Base-by-base conservation (phyloP, 2,113 vertebrate species). In the Loxodonta africana region DNA sequence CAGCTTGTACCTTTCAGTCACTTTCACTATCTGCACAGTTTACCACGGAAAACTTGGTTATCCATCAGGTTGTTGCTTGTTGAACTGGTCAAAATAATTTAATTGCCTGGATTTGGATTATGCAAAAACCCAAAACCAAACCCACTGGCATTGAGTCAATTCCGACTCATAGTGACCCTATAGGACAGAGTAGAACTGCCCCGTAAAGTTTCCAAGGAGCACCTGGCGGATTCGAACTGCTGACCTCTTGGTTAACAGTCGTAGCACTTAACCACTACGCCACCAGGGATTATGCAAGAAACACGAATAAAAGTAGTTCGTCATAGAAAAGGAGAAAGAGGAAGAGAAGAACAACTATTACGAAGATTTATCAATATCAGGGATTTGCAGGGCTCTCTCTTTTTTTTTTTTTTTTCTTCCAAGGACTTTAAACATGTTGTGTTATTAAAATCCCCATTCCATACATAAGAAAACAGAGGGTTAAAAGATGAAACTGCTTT, bases 41-140 rank as follows among this genome's bases (percentile, higher is more conserved):
- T n/a, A 44, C 51, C 0, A 10, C 37, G 12, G 51, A 74, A 30
- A 78, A 63, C 71, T 80, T 69, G 11, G 28, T 83, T 80, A 44
- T n/a, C 28, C 33, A 60, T 88, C n/a, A 73, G 41, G 57, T 83
- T 26, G 51, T 17, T 91, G 33, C 8, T 26, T 90, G 33, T 15
- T 88, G 73, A 94, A 28, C 46, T 90, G 48, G 14, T 86, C 4
- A 83, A 80, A 85, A 81, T 37, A 74, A 81, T 80, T 89, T 63
- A 82, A 88, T 67, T 93, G 77, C 28, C 46, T 53, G 77, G 37
- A 63, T 95, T 90, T 91, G 74, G 18, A 86, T 94, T 77, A 51
- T 33, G 67, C 25, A 88, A 74, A 63, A 37, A 37, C 37, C 37
- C 37, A 37, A 37, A 37, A 37, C 37, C 37, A 37, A 37, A 37